Evolutionary conservation across 92 coral and sea anemone species (phyloP).

Genomic region (Micromussa lordhowensis): DNA sequence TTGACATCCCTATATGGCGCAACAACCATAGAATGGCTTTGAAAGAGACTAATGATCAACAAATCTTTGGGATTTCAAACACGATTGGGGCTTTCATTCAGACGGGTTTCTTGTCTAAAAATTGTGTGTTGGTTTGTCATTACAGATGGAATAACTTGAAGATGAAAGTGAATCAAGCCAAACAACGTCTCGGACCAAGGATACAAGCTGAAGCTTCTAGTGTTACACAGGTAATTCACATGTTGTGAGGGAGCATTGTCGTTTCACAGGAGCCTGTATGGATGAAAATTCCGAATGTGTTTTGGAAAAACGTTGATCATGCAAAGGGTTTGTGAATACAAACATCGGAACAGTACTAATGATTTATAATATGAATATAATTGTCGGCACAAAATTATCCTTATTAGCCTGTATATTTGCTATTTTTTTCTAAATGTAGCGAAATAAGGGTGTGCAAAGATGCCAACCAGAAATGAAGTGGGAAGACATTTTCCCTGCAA

Average conservation of each 20-base stretch:
- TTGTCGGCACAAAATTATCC: too few relatives aligned
- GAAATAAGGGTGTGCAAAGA: too few relatives aligned
- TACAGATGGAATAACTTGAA: conserved; percentile 95
- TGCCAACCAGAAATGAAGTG: too few relatives aligned
- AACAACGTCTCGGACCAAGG: conserved; percentile 98
- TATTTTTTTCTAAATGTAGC: too few relatives aligned
- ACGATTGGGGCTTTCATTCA: neutral
- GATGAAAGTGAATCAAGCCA: conserved; percentile 99
- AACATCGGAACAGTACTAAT: neutral
- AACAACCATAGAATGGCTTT: neutral
- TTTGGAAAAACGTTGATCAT: neutral
- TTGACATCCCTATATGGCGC: neutral
- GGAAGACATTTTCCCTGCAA: too few relatives aligned
- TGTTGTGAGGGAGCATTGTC: neutral
- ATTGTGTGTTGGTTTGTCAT: neutral
- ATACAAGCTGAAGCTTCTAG: conserved; percentile 95
- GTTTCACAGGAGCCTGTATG: neutral
- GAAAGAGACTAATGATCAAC: neutral
- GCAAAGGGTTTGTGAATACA: neutral
- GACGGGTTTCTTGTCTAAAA: neutral
- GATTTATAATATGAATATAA: too few relatives aligned
- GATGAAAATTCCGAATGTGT: neutral
- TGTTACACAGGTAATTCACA: conserved; percentile 76
- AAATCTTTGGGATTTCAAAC: neutral
- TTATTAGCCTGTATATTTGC: too few relatives aligned